phyloP scores from a whole-genome alignment of 2,888 invertebrate species.

The Cerceris rybyensis region DNA sequence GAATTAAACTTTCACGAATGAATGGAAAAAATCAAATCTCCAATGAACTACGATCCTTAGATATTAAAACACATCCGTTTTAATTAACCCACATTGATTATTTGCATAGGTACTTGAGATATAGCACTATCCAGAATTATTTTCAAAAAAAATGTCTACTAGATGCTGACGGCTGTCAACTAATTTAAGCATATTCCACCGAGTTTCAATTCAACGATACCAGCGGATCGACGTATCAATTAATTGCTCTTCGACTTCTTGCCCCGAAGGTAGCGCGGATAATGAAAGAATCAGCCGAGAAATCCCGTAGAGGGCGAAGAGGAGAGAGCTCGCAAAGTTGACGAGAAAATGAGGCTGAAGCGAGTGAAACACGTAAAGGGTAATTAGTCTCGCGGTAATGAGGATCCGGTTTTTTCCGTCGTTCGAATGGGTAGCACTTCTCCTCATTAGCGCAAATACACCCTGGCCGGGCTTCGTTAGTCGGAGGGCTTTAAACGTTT shows the following conservation, averaged over 20 bases:
- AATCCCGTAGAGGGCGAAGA: not conserved
- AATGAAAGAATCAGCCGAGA: slow-evolving; percentile 16
- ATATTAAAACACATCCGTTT: too few species aligned
- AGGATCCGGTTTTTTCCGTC: slow-evolving; percentile 51
- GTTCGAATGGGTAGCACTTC: slow-evolving; percentile 33
- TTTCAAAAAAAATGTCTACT: not conserved
- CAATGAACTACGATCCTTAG: too few species aligned
- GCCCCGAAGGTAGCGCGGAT: not conserved
- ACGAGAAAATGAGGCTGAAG: slow-evolving; percentile 36
- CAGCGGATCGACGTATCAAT: slow-evolving; percentile 23
- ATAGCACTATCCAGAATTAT: too few species aligned
- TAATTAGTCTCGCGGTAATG: slow-evolving; percentile 63
- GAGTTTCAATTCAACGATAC: slow-evolving; percentile 7
- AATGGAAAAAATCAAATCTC: too few species aligned
- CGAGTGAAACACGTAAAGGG: slow-evolving; percentile 55
- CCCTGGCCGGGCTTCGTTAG: slow-evolving; percentile 45
- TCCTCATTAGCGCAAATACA: slow-evolving; percentile 52
- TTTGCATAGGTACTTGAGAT: not conserved
- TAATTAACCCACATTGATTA: too few species aligned
- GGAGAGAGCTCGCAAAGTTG: slow-evolving; percentile 13
- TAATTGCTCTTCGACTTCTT: slow-evolving; percentile 45
- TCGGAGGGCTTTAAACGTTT: slow-evolving; percentile 37
- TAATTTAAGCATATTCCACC: not conserved
- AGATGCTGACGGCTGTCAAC: not conserved
- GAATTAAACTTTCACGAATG: too few species aligned